Base-by-base conservation (phyloP, 2,797 vertebrate genomes). In the Melanotaenia trifasciata region DNA sequence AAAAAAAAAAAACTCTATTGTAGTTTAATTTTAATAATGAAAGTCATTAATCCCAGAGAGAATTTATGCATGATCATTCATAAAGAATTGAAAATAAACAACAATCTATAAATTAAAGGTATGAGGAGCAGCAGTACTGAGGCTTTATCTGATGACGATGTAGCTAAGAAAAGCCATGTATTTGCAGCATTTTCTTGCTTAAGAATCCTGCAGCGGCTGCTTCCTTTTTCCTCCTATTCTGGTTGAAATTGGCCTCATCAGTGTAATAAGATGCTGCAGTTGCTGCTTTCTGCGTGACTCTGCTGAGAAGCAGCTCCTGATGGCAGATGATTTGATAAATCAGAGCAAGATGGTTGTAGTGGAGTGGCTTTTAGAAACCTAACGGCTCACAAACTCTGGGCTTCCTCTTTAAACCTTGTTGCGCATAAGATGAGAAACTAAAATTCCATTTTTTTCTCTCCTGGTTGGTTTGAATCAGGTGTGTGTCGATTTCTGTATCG, bases 401-500 rank as follows among this genome's bases (percentile, higher is more conserved):
- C 11, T 38, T 38, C 9, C 36, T 11, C 10, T 12, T 38, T 38
- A 38, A 12, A 12, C 36, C 36, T 35, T 11, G 36, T 38, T 38
- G 36, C 36, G 13, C 10, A 35, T 35, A 35, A 35, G 33, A 10
- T 35, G 36, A 12, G 36, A 38, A 7, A 7, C 35, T 10, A 35
- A 35, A 35, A 1, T 63, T 62, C 43, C 54, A 35, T 26, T 16
- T 9, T 9, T 5, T 30, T 56, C 0, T 22, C 71, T 74, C 58
- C 60, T 73, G 9, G 22, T 50, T 32, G 54, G 36, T 33, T 47
- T 1, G 6, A 24, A 68, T 40, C 0, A 5, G 24, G 70, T 36
- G 43, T 1, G 64, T 36, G 20, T 67, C 11, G 64, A 58, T 59
- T 54, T 76, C 58, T 76, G 64, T 54, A 78, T 75, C 72, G 74